Base-by-base conservation (phyloP, 2,888 invertebrate genomes). In the Hetaerina titia region DNA sequence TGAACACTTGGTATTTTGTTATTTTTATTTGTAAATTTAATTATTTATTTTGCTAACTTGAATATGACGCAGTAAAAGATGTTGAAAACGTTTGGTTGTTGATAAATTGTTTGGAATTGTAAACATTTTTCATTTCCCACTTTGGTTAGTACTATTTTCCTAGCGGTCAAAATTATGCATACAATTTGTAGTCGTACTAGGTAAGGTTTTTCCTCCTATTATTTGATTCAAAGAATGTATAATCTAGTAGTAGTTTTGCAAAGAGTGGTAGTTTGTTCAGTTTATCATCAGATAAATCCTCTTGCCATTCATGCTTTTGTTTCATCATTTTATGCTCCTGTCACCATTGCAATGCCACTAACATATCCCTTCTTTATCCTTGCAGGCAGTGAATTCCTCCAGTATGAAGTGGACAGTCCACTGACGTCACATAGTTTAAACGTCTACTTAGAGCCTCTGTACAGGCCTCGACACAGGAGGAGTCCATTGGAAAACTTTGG, bases 361-460 rank as follows among this genome's bases (percentile, higher is more conserved):
- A n/a, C n/a, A 64, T 69, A 11, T 69, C 56, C 56, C 19, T 64
- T 22, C 56, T 92, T 92, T 64, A 0, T 81, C 4, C n/a, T 92
- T 69, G 45, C 92, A 92, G 92, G 69, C 56, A 56, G 69, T 56
- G 92, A 56, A n/a, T 92, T 69, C 69, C 74, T 92, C 45, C 92
- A 92, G 13, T 92, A 92, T 69, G 64, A 92, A n/a, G 64, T 92
- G 92, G 92, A 92, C 92, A 92, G 56, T 69, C 74, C 92, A 69
- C 56, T 74, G 22, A 69, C 69, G 6, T 92, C 56, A 45, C n/a
- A 56, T 56, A 92, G 92, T n/a, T 63, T 64, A 31, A 92, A 92
- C 69, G 64, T 74, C 19, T 69, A 92, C 69, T n/a, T 92, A 56
- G 92, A 92, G n/a, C 56, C 74, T 13, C 69, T 92, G 56, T 74